A percentile compares a stretch with the other conserved stretches of the same genome.
Evolutionary conservation across 2,113 vertebrate species (phyloP).

Genomic region (Hiodon alosoides): DNA sequence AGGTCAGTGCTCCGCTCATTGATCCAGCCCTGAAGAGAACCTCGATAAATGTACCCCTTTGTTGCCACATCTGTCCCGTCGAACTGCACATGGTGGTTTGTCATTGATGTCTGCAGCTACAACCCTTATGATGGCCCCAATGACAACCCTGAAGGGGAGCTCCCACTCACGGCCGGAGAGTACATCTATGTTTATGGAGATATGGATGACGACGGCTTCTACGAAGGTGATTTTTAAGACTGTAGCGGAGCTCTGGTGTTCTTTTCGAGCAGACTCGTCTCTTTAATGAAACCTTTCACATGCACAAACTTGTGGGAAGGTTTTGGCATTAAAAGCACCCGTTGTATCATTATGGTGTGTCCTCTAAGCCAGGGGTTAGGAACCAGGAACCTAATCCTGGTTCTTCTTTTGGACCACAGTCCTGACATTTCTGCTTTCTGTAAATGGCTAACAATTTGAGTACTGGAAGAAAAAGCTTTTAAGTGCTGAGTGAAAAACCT

Average conservation of each 20-base stretch:
- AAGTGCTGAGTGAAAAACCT: too few relatives aligned
- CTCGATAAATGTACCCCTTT: not conserved
- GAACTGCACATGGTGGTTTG: not conserved
- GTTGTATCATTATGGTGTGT: too few relatives aligned
- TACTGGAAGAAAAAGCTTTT: too few relatives aligned
- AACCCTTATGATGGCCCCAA: slow-evolving; percentile 96
- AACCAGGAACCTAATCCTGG: too few relatives aligned
- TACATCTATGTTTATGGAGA: slow-evolving; percentile 95
- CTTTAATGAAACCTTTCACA: not conserved
- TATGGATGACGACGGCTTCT: slow-evolving; percentile 98
- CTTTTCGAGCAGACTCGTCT: not conserved
- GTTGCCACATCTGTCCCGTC: not conserved
- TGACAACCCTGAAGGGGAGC: slow-evolving; percentile 94
- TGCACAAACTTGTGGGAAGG: not conserved
- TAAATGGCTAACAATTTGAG: too few relatives aligned
- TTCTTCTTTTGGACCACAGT: too few relatives aligned
- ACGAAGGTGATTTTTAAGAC: slow-evolving; percentile 74
- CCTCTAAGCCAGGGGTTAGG: too few relatives aligned
- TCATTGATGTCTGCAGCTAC: slow-evolving; percentile 65
- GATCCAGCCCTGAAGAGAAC: too few relatives aligned
- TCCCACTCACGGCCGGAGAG: slow-evolving; percentile 91
- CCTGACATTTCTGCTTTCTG: too few relatives aligned
- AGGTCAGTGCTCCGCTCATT: slow-evolving; percentile 60
- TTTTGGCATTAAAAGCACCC: not conserved
- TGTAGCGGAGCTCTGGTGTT: not conserved